Percentiles rank a stretch among this genome's conserved stretches.
These are phyloP conservation scores for Brachionichthys hirsutus DNA, from an alignment of 2,113 vertebrate species.

Conservation along the genomic window DNA sequence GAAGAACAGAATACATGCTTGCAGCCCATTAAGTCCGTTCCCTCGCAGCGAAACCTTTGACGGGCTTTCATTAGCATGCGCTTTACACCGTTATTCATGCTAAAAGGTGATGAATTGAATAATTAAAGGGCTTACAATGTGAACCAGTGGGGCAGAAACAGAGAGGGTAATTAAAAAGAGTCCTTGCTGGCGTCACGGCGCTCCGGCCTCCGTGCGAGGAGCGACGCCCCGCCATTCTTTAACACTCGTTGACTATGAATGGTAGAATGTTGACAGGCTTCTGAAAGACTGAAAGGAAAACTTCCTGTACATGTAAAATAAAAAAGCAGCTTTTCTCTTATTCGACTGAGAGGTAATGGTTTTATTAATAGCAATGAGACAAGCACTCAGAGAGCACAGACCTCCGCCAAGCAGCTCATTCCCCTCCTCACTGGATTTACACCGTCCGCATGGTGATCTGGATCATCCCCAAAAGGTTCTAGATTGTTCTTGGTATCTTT, in stretches of 20 bases:
- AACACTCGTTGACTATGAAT: slow-evolving; percentile 49
- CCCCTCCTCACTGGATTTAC: too few relatives aligned
- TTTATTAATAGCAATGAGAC: too few relatives aligned
- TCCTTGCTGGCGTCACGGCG: slow-evolving; percentile 67
- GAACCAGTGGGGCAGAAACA: slow-evolving; percentile 85
- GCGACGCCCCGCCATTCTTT: slow-evolving; percentile 6
- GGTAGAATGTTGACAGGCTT: slow-evolving; percentile 15
- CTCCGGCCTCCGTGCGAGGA: slow-evolving; percentile 53
- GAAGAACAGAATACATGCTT: background rate
- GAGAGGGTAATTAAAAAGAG: slow-evolving; percentile 82
- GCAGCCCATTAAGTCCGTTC: slow-evolving; percentile 80
- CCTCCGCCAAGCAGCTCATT: too few relatives aligned
- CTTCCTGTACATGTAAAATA: too few relatives aligned
- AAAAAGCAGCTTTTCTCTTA: too few relatives aligned
- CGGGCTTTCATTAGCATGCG: slow-evolving; percentile 84
- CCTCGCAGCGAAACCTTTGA: slow-evolving; percentile 74
- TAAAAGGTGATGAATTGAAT: slow-evolving; percentile 91
- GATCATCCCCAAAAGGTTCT: too few relatives aligned
- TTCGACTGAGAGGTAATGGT: too few relatives aligned
- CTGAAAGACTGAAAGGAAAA: too few relatives aligned
- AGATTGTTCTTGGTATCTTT: too few relatives aligned
- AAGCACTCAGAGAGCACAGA: too few relatives aligned
- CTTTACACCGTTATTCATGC: slow-evolving; percentile 87
- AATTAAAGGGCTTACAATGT: slow-evolving; percentile 89
- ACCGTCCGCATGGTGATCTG: too few relatives aligned